phyloP scores from a whole-genome alignment of 2,113 vertebrate genomes.

The Ploceus nigricollis region DNA sequence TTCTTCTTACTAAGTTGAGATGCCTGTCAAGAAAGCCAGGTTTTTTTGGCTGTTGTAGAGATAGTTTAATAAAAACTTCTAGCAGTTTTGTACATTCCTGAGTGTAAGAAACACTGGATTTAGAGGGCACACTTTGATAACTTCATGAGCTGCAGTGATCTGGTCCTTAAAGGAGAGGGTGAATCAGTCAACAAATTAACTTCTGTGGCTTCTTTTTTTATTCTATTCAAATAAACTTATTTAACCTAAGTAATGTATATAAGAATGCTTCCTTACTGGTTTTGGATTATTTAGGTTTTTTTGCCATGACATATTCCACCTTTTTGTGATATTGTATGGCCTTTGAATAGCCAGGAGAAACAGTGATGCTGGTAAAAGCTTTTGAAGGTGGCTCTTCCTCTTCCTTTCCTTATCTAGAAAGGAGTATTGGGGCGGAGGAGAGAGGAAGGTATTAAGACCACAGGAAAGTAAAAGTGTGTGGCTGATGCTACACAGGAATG shows the following conservation, averaged over 20 bases:
- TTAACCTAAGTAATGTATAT: neutral
- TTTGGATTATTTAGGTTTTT: neutral
- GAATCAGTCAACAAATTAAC: neutral
- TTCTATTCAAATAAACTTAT: neutral
- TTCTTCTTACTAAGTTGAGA: neutral
- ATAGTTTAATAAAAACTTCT: neutral
- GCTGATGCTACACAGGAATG: neutral
- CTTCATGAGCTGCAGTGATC: neutral
- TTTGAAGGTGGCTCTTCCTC: neutral
- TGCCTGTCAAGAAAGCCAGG: neutral
- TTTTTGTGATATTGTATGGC: neutral
- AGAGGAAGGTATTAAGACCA: neutral
- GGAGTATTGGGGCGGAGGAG: accelerated
- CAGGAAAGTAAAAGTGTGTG: neutral
- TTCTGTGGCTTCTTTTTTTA: neutral
- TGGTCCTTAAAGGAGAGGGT: neutral
- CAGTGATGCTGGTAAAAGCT: neutral
- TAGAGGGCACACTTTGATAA: neutral
- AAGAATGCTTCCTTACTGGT: neutral
- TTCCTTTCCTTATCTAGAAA: neutral
- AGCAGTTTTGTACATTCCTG: neutral
- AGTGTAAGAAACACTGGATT: neutral
- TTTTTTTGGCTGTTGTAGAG: neutral
- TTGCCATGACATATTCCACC: neutral
- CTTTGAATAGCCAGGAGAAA: neutral